Conservation (phyloP, 1,140 invertebrate genomes). For the Neoseiulus cucumeris region DNA sequence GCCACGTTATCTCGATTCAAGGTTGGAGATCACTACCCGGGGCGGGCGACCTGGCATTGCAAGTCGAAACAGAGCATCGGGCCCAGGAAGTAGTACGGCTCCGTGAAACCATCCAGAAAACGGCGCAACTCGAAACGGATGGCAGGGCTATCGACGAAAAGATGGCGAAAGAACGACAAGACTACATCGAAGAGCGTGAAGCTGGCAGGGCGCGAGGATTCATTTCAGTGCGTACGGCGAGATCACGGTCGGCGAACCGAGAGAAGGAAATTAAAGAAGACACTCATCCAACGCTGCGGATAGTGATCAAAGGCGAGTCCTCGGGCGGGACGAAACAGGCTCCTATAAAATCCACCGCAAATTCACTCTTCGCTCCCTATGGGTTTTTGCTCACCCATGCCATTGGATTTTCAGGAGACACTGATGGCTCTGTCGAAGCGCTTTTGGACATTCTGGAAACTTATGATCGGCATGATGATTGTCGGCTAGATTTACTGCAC, state of each 20-base stretch:
- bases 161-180: slow-evolving; percentile 38
- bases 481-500: slow-evolving; percentile 62
- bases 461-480: slow-evolving; percentile 50
- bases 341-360: too few relatives aligned
- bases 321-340: too few relatives aligned
- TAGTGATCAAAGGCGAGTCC: slow-evolving; percentile 24
- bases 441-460: slow-evolving; percentile 75
- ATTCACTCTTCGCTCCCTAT: too few relatives aligned
- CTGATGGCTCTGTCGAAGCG: slow-evolving; percentile 76
- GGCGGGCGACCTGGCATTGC: slow-evolving; percentile 63
- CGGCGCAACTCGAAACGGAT: slow-evolving; percentile 42
- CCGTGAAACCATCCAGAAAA: slow-evolving; percentile 35
- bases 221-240: neutral
- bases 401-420: too few relatives aligned
- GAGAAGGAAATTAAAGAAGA: slow-evolving; percentile 23
- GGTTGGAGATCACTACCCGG: slow-evolving; percentile 63
- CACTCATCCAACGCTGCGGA: slow-evolving; percentile 22
- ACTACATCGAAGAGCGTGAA: slow-evolving; percentile 11
- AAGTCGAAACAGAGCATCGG: slow-evolving; percentile 54
- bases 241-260: slow-evolving; percentile 12
- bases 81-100: slow-evolving; percentile 46
- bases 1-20: too few relatives aligned
- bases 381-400: too few relatives aligned
- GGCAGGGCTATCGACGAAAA: slow-evolving; percentile 41
- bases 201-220: slow-evolving; percentile 4